Percentiles rank a stretch among this genome's conserved stretches.
These are phyloP conservation scores for Pseudorhiza aurosa DNA, from an alignment of 30 jellyfish, hydroid and myxozoan genomes.

Conservation along the genomic window DNA sequence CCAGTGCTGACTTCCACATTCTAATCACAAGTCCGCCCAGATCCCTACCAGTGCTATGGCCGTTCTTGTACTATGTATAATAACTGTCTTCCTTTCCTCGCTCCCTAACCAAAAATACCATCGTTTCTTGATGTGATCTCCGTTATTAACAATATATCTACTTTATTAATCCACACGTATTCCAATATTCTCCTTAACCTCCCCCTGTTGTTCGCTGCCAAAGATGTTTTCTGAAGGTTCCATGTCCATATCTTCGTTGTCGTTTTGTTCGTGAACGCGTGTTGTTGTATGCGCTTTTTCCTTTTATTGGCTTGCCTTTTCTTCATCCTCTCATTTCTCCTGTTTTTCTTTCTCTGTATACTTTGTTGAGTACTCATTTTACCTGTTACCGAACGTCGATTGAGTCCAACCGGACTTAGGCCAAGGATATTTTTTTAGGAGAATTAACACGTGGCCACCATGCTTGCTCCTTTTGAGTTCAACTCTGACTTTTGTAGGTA, in stretches of 20 bases:
- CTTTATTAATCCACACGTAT: not conserved
- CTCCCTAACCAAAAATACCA: not conserved
- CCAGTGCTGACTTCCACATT: not conserved
- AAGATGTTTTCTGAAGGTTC: too few relatives aligned
- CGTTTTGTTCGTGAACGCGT: not conserved
- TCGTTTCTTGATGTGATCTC: not conserved
- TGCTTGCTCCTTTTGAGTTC: too few relatives aligned
- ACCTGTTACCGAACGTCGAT: too few relatives aligned
- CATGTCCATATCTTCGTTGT: not conserved
- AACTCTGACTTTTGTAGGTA: too few relatives aligned
- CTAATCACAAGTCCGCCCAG: not conserved
- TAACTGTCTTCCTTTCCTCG: conserved; percentile 2
- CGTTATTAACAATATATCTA: not conserved
- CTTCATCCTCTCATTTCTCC: not conserved
- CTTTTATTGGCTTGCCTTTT: not conserved
- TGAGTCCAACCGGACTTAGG: too few relatives aligned
- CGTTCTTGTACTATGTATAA: not conserved
- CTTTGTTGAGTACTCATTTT: too few relatives aligned
- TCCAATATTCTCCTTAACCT: not conserved
- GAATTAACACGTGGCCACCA: too few relatives aligned
- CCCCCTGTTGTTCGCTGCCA: too few relatives aligned
- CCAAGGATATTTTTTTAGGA: too few relatives aligned
- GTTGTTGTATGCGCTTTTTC: not conserved
- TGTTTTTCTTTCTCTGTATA: too few relatives aligned
- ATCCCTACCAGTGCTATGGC: conserved; percentile 2